These are phyloP conservation scores for Gasteruption jaculator DNA, from an alignment of 2,888 invertebrate genomes.

Conservation along the genomic window DNA sequence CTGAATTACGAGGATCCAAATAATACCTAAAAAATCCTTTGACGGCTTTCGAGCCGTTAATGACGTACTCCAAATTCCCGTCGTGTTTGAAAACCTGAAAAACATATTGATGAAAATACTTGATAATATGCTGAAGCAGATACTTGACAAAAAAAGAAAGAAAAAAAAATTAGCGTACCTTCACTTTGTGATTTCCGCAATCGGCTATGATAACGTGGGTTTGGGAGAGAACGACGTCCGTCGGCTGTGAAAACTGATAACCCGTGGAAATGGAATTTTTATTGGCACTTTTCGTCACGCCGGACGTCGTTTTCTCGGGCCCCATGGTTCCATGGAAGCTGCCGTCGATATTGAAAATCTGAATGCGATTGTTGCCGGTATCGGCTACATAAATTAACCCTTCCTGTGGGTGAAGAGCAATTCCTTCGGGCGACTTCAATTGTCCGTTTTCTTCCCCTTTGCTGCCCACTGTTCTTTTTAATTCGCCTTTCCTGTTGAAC, in stretches of 20 bases:
- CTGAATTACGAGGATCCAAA: too few relatives aligned
- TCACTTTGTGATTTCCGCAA: conserved; percentile 68
- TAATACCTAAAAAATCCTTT: conserved; percentile 28
- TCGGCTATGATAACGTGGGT: conserved; percentile 63
- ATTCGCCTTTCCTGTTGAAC: conserved; percentile 62
- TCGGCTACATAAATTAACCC: conserved; percentile 69
- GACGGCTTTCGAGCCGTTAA: conserved; percentile 28
- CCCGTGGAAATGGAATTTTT: conserved; percentile 41
- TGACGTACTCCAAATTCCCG: conserved; percentile 25
- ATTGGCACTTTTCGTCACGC: conserved; percentile 40
- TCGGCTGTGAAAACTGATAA: conserved; percentile 68
- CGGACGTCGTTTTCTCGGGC: conserved; percentile 32
- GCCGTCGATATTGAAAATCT: conserved; percentile 57
- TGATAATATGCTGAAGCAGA: too few relatives aligned
- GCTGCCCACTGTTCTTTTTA: conserved; percentile 59
- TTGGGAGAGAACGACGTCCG: conserved; percentile 62
- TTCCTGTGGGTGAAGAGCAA: conserved; percentile 58
- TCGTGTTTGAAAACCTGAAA: conserved; percentile 31
- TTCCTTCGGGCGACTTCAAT: conserved; percentile 71
- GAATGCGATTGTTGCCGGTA: conserved; percentile 71
- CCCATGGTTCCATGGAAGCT: conserved; percentile 26
- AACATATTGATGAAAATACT: background rate
- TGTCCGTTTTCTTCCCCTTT: conserved; percentile 63
- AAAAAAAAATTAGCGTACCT: conserved; percentile 38
- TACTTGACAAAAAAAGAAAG: background rate